Conservation (phyloP, 2,888 invertebrate species). For the Dendrolimus pini region DNA sequence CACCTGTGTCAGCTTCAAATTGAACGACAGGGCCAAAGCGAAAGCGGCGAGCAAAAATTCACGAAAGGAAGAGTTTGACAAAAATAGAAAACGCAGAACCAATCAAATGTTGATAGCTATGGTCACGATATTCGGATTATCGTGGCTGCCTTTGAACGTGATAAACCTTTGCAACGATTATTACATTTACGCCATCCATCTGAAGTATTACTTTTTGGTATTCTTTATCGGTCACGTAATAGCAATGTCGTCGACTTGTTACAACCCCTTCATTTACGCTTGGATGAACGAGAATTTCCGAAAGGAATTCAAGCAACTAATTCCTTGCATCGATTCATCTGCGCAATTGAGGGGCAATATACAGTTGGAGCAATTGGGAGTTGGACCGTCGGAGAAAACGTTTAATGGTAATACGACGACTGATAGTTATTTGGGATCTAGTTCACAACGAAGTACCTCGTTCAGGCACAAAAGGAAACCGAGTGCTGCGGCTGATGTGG, state of each 20-base stretch:
- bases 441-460: conserved; percentile 71
- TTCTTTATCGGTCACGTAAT: conserved; percentile 94
- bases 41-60: conserved; percentile 91
- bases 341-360: conserved; percentile 52
- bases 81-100: conserved; percentile 92
- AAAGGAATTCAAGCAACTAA: conserved; percentile 91
- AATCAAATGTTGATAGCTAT: conserved; percentile 98
- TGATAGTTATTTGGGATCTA: conserved; percentile 78
- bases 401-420: conserved; percentile 87
- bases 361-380: conserved; percentile 69
- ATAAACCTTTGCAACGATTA: conserved; percentile 92
- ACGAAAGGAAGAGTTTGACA: conserved; percentile 92
- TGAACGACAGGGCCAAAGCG: conserved; percentile 88
- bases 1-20: conserved; percentile 90
- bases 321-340: conserved; percentile 79
- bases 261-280: conserved; percentile 97
- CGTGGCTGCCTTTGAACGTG: conserved; percentile 95
- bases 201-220: conserved; percentile 90
- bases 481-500: conserved; percentile 78
- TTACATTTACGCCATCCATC: conserved; percentile 82
- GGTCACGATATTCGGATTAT: conserved; percentile 97
- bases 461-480: conserved; percentile 73
- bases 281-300: conserved; percentile 98
- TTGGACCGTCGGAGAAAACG: conserved; percentile 79
- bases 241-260: conserved; percentile 97